Conservation (phyloP, 2,797 vertebrate genomes). For the Notamacropus eugenii region DNA sequence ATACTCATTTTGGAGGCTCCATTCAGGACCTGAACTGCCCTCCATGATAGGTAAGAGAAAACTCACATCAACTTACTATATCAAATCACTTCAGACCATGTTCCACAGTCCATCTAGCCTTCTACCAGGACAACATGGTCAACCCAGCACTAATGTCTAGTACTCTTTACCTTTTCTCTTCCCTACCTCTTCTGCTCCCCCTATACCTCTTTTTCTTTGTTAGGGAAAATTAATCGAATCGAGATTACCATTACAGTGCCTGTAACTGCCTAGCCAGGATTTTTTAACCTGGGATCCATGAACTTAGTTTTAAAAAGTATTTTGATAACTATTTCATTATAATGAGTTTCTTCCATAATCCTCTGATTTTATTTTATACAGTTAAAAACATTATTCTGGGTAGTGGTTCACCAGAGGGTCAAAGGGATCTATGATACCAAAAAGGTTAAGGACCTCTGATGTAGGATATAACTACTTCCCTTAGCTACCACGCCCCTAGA, state of each 20-base stretch:
- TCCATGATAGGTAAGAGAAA: not conserved
- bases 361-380: not conserved
- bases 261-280: not conserved
- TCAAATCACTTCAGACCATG: not conserved
- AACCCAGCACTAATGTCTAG: not conserved
- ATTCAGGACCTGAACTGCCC: not conserved
- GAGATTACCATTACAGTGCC: not conserved
- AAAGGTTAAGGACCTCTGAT: not conserved
- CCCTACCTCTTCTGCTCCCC: not conserved
- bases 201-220: constrained; percentile 23
- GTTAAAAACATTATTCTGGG: not conserved
- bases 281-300: not conserved
- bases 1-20: not conserved
- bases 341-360: not conserved
- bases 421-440: not conserved
- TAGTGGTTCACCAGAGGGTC: not conserved
- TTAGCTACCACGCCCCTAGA: not conserved
- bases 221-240: not conserved
- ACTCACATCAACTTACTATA: not conserved
- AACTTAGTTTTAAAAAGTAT: not conserved
- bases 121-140: not conserved
- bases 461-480: not conserved
- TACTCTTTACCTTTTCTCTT: not conserved
- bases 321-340: not conserved
- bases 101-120: not conserved